Conservation (phyloP, 2,888 invertebrate genomes). For the Leptopilina myrica region DNA sequence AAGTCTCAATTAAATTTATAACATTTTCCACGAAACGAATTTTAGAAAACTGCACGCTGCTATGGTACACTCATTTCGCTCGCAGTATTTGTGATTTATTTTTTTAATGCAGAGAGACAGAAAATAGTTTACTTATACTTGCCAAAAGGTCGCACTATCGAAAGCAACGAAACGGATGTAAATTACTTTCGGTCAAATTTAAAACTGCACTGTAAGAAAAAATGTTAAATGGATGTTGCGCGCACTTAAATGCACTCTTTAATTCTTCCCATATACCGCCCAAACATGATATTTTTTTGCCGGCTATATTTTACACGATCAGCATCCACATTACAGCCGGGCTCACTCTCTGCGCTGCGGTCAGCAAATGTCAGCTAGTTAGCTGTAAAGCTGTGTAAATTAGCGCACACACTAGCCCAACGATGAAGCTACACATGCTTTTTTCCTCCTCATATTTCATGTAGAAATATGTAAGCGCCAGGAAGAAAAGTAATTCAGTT, state of each 20-base stretch:
- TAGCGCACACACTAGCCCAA: conserved; percentile 15
- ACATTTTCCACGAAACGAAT: neutral
- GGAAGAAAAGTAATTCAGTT: neutral
- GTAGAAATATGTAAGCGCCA: neutral
- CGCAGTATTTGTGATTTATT: neutral
- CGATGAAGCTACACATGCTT: neutral
- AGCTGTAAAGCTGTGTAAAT: conserved; percentile 20
- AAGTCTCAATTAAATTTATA: neutral
- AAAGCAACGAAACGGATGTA: too few species aligned
- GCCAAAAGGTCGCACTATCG: too few species aligned
- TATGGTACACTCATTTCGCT: too few species aligned
- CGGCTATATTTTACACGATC: neutral
- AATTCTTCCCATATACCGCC: neutral
- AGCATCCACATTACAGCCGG: too few species aligned
- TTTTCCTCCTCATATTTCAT: neutral
- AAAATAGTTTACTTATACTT: too few species aligned
- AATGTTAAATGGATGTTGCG: conserved; percentile 14
- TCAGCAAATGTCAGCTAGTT: conserved; percentile 35
- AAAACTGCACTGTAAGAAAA: conserved; percentile 10
- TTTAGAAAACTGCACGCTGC: neutral
- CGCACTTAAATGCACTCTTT: neutral
- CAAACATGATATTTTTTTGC: conserved; percentile 33
- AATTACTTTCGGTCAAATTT: too few species aligned
- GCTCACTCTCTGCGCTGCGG: conserved; percentile 11
- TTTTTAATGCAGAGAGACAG: too few species aligned